phyloP scores from a whole-genome alignment of 2,888 invertebrate genomes.

The Odontothrips loti region DNA sequence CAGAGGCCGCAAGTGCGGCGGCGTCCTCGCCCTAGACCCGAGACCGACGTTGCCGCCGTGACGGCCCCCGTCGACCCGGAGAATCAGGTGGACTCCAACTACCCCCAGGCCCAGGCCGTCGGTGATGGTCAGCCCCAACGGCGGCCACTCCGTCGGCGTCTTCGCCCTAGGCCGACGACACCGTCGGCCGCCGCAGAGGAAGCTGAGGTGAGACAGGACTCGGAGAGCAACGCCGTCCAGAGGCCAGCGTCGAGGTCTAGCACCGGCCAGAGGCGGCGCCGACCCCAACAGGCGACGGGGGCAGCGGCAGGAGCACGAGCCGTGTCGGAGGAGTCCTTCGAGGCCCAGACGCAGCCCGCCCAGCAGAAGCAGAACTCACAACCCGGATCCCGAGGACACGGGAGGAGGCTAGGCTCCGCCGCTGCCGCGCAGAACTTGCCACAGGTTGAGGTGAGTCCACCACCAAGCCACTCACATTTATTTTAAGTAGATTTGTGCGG shows the following conservation, averaged over 20 bases:
- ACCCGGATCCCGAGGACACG: not conserved
- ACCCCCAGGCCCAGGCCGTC: not conserved
- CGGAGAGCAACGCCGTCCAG: not conserved
- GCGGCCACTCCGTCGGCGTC: not conserved
- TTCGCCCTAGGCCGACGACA: not conserved
- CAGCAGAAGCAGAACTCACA: not conserved
- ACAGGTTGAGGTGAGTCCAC: not conserved
- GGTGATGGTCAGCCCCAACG: not conserved
- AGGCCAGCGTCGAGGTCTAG: not conserved
- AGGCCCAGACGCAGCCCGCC: not conserved
- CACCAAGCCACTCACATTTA: no score
- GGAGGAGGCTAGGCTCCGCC: not conserved
- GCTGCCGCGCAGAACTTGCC: not conserved
- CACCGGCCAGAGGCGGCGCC: not conserved
- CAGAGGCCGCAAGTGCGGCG: not conserved
- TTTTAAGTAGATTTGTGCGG: no score
- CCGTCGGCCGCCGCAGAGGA: not conserved
- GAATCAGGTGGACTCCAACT: no score
- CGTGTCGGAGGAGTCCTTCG: not conserved
- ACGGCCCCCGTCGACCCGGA: no score
- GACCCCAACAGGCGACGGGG: not conserved
- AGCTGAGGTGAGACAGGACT: not conserved
- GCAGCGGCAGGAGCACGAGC: not conserved
- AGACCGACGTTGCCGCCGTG: not conserved
- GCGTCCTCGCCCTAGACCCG: not conserved